Evolutionary conservation across 2,797 vertebrate genomes (phyloP).

Genomic region (Gadopsis bispinosus): DNA sequence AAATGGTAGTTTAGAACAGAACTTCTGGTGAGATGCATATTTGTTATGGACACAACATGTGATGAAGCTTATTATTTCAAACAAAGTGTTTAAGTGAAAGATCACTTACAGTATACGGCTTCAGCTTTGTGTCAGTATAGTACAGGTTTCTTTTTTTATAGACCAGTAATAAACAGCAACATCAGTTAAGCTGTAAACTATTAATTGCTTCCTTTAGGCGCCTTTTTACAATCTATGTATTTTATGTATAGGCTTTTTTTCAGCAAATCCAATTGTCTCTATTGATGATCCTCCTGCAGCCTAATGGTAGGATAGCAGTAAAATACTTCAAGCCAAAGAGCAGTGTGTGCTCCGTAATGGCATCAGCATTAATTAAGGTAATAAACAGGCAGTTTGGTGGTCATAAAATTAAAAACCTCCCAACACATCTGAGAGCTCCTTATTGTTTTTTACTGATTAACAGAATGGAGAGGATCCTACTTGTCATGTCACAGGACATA

Average conservation of each 20-base stretch:
- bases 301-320: slow-evolving; percentile 38
- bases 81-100: slow-evolving; percentile 21
- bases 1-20: background rate
- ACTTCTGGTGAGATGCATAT: background rate
- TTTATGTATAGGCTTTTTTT: slow-evolving; percentile 5
- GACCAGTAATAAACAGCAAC: slow-evolving; percentile 16
- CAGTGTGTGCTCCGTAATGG: slow-evolving; percentile 32
- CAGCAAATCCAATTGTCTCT: slow-evolving; percentile 19
- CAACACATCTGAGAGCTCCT: slow-evolving; percentile 5
- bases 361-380: slow-evolving; percentile 16
- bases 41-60: background rate
- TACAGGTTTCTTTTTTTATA: background rate
- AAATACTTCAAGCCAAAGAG: slow-evolving; percentile 31
- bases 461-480: background rate
- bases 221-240: slow-evolving; percentile 26
- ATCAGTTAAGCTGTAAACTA: slow-evolving; percentile 34
- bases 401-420: slow-evolving; percentile 50
- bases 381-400: slow-evolving; percentile 38
- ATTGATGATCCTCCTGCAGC: slow-evolving; percentile 32
- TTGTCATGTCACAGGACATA: slow-evolving; percentile 19
- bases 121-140: background rate
- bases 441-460: slow-evolving; percentile 25
- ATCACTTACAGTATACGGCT: background rate
- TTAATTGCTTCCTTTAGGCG: slow-evolving; percentile 24
- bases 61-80: slow-evolving; percentile 8